A percentile compares a stretch with the other conserved stretches of the same genome.
These are phyloP conservation scores for Unio pictorum DNA, from an alignment of 2,888 invertebrate species.

Conservation along the genomic window DNA sequence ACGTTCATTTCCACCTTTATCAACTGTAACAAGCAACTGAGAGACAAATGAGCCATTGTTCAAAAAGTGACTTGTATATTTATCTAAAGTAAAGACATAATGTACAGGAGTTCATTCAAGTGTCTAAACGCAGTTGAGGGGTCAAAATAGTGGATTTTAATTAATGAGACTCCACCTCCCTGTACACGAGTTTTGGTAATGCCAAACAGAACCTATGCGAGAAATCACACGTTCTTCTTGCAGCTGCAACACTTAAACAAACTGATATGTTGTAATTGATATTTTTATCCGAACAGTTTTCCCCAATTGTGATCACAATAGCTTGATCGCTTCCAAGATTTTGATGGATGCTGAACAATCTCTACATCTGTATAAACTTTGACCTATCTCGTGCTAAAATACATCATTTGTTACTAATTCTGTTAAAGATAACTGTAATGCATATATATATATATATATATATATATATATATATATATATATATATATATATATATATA, in stretches of 20 bases:
- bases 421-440: too few relatives aligned
- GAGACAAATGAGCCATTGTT: too few relatives aligned
- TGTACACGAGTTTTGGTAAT: constrained; percentile 5
- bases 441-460: too few relatives aligned
- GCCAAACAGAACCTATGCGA: constrained; percentile 4
- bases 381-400: too few relatives aligned
- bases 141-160: constrained; percentile 17
- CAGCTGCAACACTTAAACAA: constrained; percentile 7
- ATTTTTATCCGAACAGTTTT: background rate
- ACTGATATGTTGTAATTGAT: constrained; percentile 5
- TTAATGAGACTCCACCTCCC: constrained; percentile 12
- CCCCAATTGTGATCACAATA: constrained; percentile 9
- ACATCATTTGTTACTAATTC: too few relatives aligned
- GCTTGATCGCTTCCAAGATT: too few relatives aligned
- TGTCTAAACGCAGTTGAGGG: constrained; percentile 13
- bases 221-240: constrained; percentile 5
- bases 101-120: constrained; percentile 14
- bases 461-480: too few relatives aligned
- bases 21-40: too few relatives aligned
- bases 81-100: constrained; percentile 10
- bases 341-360: too few relatives aligned
- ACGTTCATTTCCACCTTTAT: constrained; percentile 15
- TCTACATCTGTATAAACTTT: too few relatives aligned
- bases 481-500: too few relatives aligned
- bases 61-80: constrained; percentile 1